Evolutionary conservation across 2,797 vertebrate species (phyloP).

Genomic region (Sebastes vulpes): DNA sequence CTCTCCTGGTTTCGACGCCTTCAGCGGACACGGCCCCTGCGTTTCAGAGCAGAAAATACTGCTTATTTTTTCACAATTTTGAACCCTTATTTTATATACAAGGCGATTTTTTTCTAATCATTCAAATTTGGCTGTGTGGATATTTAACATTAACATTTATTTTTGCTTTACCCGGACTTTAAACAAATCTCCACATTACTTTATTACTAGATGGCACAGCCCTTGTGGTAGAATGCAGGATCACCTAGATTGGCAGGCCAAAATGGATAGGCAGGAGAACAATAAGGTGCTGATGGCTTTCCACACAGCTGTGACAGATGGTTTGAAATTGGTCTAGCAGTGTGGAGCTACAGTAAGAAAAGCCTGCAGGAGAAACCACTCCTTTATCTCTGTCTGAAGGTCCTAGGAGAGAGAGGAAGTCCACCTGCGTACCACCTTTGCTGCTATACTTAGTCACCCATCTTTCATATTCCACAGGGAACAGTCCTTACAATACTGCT

Average conservation of each 20-base stretch:
- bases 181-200: background rate
- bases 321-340: constrained; percentile 39
- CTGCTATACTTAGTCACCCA: constrained; percentile 36
- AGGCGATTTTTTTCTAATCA: too few relatives aligned
- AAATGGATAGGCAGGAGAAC: constrained; percentile 42
- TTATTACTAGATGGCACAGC: background rate
- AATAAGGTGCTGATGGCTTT: constrained; percentile 43
- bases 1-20: too few relatives aligned
- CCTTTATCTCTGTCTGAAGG: constrained; percentile 50
- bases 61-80: too few relatives aligned
- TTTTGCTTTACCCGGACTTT: background rate
- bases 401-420: constrained; percentile 32
- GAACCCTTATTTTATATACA: accelerated
- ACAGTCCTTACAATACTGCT: constrained; percentile 18
- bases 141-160: too few relatives aligned
- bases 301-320: constrained; percentile 48
- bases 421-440: constrained; percentile 41
- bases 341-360: constrained; percentile 23
- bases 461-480: constrained; percentile 12
- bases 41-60: too few relatives aligned
- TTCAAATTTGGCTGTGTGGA: too few relatives aligned
- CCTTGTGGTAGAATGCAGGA: background rate
- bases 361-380: constrained; percentile 21
- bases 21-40: too few relatives aligned
- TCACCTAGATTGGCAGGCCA: background rate